phyloP scores from a whole-genome alignment of 2,113 vertebrate genomes.

The Sceloporus tristichus region DNA sequence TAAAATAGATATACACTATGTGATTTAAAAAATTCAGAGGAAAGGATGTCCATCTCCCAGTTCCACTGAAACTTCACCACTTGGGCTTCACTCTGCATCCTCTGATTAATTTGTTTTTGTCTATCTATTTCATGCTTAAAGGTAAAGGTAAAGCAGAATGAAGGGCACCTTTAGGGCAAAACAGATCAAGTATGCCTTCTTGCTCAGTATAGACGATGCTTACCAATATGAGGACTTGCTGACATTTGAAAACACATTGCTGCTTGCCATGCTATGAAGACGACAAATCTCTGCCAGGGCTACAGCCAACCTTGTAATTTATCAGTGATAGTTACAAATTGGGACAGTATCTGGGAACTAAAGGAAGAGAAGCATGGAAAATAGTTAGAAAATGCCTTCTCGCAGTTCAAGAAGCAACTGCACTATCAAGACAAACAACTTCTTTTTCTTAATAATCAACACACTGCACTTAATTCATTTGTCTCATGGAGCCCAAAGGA shows the following conservation, averaged over 20 bases:
- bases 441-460: conserved; percentile 18
- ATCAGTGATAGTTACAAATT: conserved; percentile 56
- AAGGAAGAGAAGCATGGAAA: conserved; percentile 49
- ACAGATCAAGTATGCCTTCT: not conserved
- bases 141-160: no score
- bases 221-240: conserved; percentile 35
- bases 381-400: conserved; percentile 37
- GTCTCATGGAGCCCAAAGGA: not conserved
- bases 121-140: no score
- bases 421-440: conserved; percentile 35
- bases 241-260: conserved; percentile 55
- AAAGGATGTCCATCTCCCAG: not conserved
- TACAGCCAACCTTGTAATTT: conserved; percentile 65
- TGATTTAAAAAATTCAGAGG: no score
- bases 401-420: not conserved
- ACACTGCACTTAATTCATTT: conserved; percentile 17
- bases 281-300: conserved; percentile 55
- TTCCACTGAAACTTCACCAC: not conserved
- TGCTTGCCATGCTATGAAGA: conserved; percentile 39
- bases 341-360: conserved; percentile 42
- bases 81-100: not conserved
- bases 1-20: not conserved
- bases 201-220: conserved; percentile 23
- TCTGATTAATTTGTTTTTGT: not conserved
- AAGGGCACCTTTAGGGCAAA: not conserved